Conservation (phyloP, 2,797 vertebrate species). For the Staurois parvus region DNA sequence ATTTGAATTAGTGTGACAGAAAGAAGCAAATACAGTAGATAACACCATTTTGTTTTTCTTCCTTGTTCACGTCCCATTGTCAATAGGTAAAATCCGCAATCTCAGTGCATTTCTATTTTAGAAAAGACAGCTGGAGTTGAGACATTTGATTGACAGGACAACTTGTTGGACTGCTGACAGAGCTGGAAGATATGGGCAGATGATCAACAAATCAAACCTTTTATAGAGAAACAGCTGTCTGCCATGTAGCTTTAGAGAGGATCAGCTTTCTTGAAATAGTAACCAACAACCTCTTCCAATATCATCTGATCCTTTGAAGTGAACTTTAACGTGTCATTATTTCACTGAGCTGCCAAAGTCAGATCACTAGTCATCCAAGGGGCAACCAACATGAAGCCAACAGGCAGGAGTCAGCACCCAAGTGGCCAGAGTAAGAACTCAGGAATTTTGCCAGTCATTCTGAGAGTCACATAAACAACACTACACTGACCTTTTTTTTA, state of each 20-base stretch:
- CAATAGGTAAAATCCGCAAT: conserved; percentile 9
- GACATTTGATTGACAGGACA: conserved; percentile 49
- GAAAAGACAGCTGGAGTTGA: conserved; percentile 43
- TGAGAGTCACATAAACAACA: not conserved
- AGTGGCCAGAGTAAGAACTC: not conserved
- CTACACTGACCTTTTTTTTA: not conserved
- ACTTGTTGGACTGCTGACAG: conserved; percentile 20
- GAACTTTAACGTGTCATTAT: conserved; percentile 28
- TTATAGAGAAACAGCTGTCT: conserved; percentile 57
- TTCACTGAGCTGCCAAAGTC: conserved; percentile 17
- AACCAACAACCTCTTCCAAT: conserved; percentile 23
- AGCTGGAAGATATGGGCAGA: conserved; percentile 8
- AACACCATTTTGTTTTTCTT: not conserved
- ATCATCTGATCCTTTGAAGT: conserved; percentile 37
- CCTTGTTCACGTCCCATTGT: not conserved
- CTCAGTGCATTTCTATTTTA: conserved; percentile 41
- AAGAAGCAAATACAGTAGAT: not conserved
- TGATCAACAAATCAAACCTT: conserved; percentile 47
- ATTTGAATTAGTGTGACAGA: not conserved
- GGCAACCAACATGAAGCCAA: not conserved
- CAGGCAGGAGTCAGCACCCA: not conserved
- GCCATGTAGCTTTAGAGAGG: conserved; percentile 35
- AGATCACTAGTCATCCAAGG: not conserved
- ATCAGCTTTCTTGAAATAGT: conserved; percentile 55
- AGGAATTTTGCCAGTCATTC: not conserved